Base-by-base conservation (phyloP, 2,797 vertebrate species). In the Gymnoscopelus microlampas region DNA sequence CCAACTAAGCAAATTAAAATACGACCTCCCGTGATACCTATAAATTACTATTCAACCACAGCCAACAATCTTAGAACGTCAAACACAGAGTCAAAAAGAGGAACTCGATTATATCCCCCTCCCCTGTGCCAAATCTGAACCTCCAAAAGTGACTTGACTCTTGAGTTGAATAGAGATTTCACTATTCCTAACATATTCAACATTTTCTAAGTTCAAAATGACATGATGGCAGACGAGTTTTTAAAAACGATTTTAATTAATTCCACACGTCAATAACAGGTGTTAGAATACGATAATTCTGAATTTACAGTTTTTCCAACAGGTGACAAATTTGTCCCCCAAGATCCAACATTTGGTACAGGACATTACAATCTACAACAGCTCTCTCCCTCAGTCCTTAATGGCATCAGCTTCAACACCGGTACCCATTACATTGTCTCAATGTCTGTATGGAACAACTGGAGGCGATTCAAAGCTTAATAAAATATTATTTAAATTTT, bases 401-500 rank as follows among this genome's bases (percentile, higher is more conserved):
- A 71, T 74, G 77, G 79, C 78, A 81, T 85, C 80, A 82, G 79
- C 76, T 78, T 73, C 74, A 72, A 65, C 68, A 75, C 82, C 75
- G 85, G 81, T 84, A 85, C 77, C 74, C 66, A 75, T 61, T 68
- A 74, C 74, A 76, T 68, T 73, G 76, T 81, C 68, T 81, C 84
- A 71, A 49, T 53, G 81, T 89, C 85, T 26, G 60, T 77, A 79
- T 83, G 85, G 80, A 93, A 92, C 92, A 92, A 92, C 81, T 90
- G 89, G 91, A 94, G 90, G 89, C 91, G 79, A 94, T 92, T 94
- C 88, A 87, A 88, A 92, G 88, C 89, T 90, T 94, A 91, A 93
- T 94, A 94, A 95, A 95, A 94, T 94, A 95, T 93, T 91, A 93
- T 94, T 93, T 92, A 84, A 87, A 87, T 93, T 94, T 93, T 93